These are phyloP conservation scores for Empis stercorea DNA, from an alignment of 2,888 invertebrate genomes.

Conservation along the genomic window DNA sequence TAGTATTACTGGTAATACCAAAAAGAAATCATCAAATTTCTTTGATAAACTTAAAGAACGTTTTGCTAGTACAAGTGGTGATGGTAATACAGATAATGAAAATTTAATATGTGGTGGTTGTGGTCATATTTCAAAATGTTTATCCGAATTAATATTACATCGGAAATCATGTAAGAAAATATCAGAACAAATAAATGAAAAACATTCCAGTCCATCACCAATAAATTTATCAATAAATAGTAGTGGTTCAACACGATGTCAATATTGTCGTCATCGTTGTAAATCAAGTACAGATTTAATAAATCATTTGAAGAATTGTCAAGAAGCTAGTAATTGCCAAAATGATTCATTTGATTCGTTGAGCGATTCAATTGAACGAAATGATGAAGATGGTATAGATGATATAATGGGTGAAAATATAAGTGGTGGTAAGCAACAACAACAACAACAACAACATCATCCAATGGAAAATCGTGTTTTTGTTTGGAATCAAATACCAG, in stretches of 20 bases:
- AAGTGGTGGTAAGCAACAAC: slow-evolving; percentile 26
- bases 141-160: slow-evolving; percentile 70
- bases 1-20: slow-evolving; percentile 5
- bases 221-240: slow-evolving; percentile 33
- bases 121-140: slow-evolving; percentile 64
- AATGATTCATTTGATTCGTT: slow-evolving; percentile 34
- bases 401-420: slow-evolving; percentile 17
- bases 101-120: slow-evolving; percentile 52
- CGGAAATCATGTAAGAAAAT: slow-evolving; percentile 47
- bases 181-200: slow-evolving; percentile 16
- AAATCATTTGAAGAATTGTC: slow-evolving; percentile 61
- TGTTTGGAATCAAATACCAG: slow-evolving; percentile 62
- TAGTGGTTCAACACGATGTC: slow-evolving; percentile 62
- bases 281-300: slow-evolving; percentile 70
- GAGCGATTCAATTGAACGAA: slow-evolving; percentile 28
- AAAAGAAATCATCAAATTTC: slow-evolving; percentile 45
- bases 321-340: slow-evolving; percentile 37
- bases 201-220: slow-evolving; percentile 23
- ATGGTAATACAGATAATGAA: slow-evolving; percentile 49
- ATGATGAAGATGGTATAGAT: slow-evolving; percentile 32
- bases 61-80: slow-evolving; percentile 48
- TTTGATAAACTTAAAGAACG: slow-evolving; percentile 72
- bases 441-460: slow-evolving; percentile 44
- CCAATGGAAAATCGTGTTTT: slow-evolving; percentile 72
- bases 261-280: slow-evolving; percentile 74